These are phyloP conservation scores for Rhinella marina DNA, from an alignment of 2,797 vertebrate genomes.

Conservation along the genomic window DNA sequence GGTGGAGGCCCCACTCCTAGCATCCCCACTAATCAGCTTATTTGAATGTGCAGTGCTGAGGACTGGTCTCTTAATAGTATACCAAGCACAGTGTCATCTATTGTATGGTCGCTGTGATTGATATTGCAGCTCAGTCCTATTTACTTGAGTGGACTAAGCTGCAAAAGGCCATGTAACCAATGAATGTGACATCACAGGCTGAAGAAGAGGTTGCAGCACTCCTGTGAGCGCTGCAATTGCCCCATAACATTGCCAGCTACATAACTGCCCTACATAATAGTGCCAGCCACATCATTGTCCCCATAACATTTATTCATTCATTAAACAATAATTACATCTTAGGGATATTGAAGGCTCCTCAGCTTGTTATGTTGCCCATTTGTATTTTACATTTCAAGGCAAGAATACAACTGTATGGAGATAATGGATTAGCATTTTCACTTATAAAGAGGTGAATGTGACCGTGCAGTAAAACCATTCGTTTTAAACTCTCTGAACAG, in stretches of 20 bases:
- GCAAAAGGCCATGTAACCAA: too few relatives aligned
- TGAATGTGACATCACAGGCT: too few relatives aligned
- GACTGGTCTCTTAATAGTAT: too few relatives aligned
- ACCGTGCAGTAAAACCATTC: conserved; percentile 31
- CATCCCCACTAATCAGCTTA: too few relatives aligned
- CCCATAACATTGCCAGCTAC: not conserved
- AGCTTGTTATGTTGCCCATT: not conserved
- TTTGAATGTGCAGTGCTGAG: too few relatives aligned
- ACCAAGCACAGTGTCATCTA: too few relatives aligned
- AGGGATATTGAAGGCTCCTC: not conserved
- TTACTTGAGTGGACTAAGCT: too few relatives aligned
- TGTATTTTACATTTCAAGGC: not conserved
- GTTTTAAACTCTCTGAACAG: conserved; percentile 18
- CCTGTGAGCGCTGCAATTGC: not conserved
- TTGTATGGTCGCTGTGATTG: too few relatives aligned
- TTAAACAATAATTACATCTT: not conserved
- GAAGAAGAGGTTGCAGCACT: too few relatives aligned
- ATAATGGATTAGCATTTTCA: conserved; percentile 34
- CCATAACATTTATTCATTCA: not conserved
- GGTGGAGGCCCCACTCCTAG: too few relatives aligned
- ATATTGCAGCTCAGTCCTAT: too few relatives aligned
- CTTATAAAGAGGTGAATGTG: conserved; percentile 32
- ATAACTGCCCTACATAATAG: not conserved
- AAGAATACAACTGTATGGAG: not conserved
- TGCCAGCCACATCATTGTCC: not conserved